phyloP scores from a whole-genome alignment of 1,140 invertebrate genomes.

The Heliothis virescens region DNA sequence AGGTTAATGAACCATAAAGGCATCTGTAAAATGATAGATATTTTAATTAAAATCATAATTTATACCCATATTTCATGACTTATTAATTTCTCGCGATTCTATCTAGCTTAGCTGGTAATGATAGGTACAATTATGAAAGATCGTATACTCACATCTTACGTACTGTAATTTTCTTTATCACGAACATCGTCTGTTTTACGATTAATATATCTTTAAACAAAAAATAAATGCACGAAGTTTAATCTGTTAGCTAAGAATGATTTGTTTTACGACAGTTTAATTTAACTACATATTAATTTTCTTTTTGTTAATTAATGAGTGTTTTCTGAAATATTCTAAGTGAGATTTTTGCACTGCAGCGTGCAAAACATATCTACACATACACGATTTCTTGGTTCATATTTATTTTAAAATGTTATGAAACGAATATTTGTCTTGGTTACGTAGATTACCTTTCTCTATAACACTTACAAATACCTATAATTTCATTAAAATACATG shows the following conservation, averaged over 20 bases:
- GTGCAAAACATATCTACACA: no score
- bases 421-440: no score
- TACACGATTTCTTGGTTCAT: no score
- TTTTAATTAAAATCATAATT: neutral
- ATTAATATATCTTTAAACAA: neutral
- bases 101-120: neutral
- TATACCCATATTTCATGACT: constrained; percentile 14
- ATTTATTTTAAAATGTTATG: no score
- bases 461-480: no score
- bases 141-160: neutral
- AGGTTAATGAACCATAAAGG: constrained; percentile 7
- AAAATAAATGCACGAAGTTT: neutral
- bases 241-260: neutral
- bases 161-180: constrained; percentile 3
- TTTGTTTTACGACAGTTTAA: neutral
- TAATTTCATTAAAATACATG: no score
- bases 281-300: neutral
- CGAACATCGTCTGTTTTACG: constrained; percentile 2
- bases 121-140: constrained; percentile 20
- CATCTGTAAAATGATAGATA: neutral
- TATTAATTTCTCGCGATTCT: neutral
- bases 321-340: no score
- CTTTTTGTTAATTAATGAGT: no score
- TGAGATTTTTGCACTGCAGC: no score
- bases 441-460: no score